phyloP scores from a whole-genome alignment of 2,797 vertebrate genomes.

The Myotis planiceps region DNA sequence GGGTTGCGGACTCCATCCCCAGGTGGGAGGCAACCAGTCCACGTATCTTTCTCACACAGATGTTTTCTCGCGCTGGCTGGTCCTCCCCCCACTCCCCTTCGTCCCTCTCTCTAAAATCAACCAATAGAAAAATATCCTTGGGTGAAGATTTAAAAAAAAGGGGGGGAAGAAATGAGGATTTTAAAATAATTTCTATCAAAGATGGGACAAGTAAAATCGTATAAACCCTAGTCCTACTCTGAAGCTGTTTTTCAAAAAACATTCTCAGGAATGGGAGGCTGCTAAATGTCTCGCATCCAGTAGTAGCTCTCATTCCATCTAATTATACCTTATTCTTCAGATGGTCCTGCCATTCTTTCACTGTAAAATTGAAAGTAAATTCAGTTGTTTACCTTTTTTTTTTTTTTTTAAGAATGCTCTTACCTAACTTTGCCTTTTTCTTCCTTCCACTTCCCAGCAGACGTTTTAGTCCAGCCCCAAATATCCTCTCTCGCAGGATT shows the following conservation, averaged over 20 bases:
- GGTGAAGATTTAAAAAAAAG: no score
- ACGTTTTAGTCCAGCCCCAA: background rate
- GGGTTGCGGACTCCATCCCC: no score
- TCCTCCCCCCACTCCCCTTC: no score
- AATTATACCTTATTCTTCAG: background rate
- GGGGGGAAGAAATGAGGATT: background rate
- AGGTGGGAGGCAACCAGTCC: no score
- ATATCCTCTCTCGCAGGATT: slow-evolving; percentile 52
- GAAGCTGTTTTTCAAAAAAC: background rate
- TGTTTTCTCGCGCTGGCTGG: no score
- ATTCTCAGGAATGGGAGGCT: background rate
- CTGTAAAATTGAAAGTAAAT: slow-evolving; percentile 55
- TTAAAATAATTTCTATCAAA: slow-evolving; percentile 1
- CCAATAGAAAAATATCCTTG: no score
- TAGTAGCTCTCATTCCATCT: background rate
- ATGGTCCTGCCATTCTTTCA: background rate
- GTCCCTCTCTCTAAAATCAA: no score
- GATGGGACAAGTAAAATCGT: slow-evolving; percentile 3
- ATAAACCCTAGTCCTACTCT: background rate
- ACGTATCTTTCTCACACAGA: no score
- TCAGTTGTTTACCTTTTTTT: background rate
- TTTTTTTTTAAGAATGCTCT: background rate
- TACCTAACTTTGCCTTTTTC: slow-evolving; percentile 17
- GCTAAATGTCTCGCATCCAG: background rate
- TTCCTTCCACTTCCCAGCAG: slow-evolving; percentile 45